These are phyloP conservation scores for Falcaria lacertinaria DNA, from an alignment of 2,888 invertebrate genomes.

Conservation along the genomic window DNA sequence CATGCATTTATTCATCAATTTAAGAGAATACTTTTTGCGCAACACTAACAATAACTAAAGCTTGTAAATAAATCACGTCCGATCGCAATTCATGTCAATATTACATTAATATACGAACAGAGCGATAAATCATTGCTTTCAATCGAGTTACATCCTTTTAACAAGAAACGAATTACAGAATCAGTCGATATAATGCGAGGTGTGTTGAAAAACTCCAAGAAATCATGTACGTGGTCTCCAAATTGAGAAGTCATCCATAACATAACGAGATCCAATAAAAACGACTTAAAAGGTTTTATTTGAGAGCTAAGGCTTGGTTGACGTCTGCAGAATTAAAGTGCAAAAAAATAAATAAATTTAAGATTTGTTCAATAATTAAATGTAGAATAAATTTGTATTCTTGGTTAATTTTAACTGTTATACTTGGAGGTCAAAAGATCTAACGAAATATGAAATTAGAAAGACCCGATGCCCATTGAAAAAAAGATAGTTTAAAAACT, in stretches of 20 bases:
- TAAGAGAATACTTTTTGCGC: neutral
- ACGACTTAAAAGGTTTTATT: slow-evolving; percentile 4
- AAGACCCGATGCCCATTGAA: too few species aligned
- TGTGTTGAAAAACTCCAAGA: neutral
- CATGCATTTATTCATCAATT: neutral
- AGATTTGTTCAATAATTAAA: too few species aligned
- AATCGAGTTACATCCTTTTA: neutral
- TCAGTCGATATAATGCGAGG: neutral
- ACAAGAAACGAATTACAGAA: slow-evolving; percentile 1
- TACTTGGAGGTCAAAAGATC: too few species aligned
- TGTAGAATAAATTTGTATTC: too few species aligned
- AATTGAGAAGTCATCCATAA: slow-evolving; percentile 9
- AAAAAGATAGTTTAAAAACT: too few species aligned
- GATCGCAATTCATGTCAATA: neutral
- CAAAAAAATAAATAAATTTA: neutral
- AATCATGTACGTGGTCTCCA: slow-evolving; percentile 3
- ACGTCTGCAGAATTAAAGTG: neutral
- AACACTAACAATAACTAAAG: neutral
- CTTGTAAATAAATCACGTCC: neutral
- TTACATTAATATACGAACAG: neutral
- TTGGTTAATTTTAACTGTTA: too few species aligned
- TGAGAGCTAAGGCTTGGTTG: neutral
- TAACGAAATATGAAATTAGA: too few species aligned
- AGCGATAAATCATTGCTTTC: slow-evolving; percentile 1
- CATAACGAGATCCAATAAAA: slow-evolving; percentile 7